phyloP scores from a whole-genome alignment of 2,113 vertebrate genomes.

The Emydocephalus ijimae region DNA sequence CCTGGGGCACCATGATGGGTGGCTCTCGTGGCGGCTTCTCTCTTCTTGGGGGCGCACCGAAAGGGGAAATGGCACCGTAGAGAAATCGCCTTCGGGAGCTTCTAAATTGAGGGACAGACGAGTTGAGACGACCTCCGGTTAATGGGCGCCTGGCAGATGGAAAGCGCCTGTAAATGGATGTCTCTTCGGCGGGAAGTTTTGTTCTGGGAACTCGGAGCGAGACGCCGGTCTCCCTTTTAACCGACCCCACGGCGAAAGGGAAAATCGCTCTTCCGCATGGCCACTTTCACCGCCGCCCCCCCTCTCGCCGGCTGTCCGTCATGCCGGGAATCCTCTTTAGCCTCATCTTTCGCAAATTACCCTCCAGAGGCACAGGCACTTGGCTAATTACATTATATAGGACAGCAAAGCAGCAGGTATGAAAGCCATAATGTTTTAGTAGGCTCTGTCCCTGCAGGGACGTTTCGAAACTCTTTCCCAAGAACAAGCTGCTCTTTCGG shows the following conservation, averaged over 20 bases:
- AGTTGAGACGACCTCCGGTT: background rate
- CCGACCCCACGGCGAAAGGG: background rate
- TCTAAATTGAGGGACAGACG: background rate
- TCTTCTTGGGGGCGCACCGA: constrained; percentile 18
- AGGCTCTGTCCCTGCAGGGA: background rate
- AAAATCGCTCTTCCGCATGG: constrained; percentile 23
- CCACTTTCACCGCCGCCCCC: constrained; percentile 43
- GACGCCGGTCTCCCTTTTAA: background rate
- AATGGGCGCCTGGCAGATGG: background rate
- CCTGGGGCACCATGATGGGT: background rate
- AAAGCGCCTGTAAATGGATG: background rate
- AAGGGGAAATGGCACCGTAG: background rate
- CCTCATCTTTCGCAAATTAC: background rate
- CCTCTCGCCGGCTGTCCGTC: background rate
- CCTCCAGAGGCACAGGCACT: background rate
- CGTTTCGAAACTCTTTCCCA: background rate
- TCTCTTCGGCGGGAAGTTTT: background rate
- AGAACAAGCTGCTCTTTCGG: background rate
- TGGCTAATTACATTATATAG: background rate
- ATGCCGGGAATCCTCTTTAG: constrained; percentile 8
- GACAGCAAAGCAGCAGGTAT: background rate
- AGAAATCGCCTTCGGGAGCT: constrained; percentile 34
- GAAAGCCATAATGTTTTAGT: background rate
- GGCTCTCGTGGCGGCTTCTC: background rate
- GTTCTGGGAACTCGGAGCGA: background rate